Base-by-base conservation (phyloP, 2,113 vertebrate species). In the Fulica atra region DNA sequence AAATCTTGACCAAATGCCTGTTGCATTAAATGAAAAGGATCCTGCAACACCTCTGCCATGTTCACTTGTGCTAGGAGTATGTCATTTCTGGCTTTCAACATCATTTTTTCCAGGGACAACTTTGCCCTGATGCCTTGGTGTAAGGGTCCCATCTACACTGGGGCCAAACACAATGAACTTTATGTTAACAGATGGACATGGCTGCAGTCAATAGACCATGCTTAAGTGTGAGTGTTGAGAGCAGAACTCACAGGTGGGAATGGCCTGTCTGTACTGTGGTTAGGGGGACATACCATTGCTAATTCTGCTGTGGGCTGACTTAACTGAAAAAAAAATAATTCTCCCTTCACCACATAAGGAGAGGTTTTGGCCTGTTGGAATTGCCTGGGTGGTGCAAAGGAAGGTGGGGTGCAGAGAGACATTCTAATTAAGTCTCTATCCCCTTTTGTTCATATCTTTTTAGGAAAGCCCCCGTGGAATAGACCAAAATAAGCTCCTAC, bases 371-470 rank as follows among this genome's bases (percentile, higher is more conserved):
- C 93, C 89, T 83, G 88, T 63, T 94, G 86, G 83, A 96, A 96
- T 95, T 92, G 90, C 91, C 90, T 96, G 95, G 94, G 93, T 96
- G 96, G 95, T 95, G 93, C 72, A 80, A 96, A 95, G 79, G 82
- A 92, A 93, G 95, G 95, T 89, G 56, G 89, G 81, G 84, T 91
- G 92, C 56, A 96, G 84, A 94, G 88, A 81, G 90, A 96, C 91
- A 86, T 96, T 96, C 95, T 97, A 97, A 96, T 97, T 95, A 96
- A 96, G 91, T 92, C 95, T 97, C 94, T 96, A 95, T 96, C 95
- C 96, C 90, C 93, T 96, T 97, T 96, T 97, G 92, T 96, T 96
- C 48, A 10, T 96, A 93, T 95, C 91, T 94, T 96, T 96, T 96
- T 95, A 96, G 96, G 93, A 96, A 95, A 89, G 74, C 89, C 96